Evolutionary conservation across 1,140 invertebrate species (phyloP).

Genomic region (Drosophila nigromelanica): DNA sequence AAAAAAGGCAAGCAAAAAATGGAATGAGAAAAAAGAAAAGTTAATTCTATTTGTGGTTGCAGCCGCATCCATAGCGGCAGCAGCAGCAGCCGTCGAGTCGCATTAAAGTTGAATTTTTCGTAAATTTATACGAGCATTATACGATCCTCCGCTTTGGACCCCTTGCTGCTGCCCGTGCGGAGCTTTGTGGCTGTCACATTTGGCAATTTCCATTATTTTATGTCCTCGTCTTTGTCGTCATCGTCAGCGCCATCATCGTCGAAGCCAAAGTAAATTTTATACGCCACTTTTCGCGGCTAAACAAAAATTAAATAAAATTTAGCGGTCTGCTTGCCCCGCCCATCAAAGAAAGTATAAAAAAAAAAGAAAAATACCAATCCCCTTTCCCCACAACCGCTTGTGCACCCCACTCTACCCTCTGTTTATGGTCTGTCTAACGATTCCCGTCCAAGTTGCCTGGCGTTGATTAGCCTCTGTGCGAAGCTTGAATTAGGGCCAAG

Average conservation of each 20-base stretch:
- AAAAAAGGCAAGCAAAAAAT: not conserved
- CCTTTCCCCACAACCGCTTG: constrained; percentile 6
- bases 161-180: constrained; percentile 25
- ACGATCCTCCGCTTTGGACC: constrained; percentile 56
- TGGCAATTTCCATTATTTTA: constrained; percentile 81
- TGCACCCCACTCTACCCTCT: constrained; percentile 28
- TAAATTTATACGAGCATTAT: constrained; percentile 79
- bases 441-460: constrained; percentile 75
- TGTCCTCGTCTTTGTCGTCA: constrained; percentile 64
- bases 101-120: constrained; percentile 73
- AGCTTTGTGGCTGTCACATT: constrained; percentile 80
- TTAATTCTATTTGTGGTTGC: constrained; percentile 78
- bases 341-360: constrained; percentile 9
- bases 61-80: constrained; percentile 34
- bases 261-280: constrained; percentile 80
- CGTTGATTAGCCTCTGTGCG: constrained; percentile 78
- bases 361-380: constrained; percentile 30
- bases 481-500: constrained; percentile 76
- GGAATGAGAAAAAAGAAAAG: constrained; percentile 43
- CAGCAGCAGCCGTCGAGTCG: constrained; percentile 40
- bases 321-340: constrained; percentile 68
- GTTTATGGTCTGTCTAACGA: constrained; percentile 81
- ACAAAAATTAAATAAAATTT: constrained; percentile 82
- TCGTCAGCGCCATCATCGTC: constrained; percentile 44
- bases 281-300: constrained; percentile 81